A percentile compares a stretch with the other conserved stretches of the same genome.
These are phyloP conservation scores for Caenorhabditis remanei DNA, from an alignment of 1,140 invertebrate genomes.

Conservation along the genomic window DNA sequence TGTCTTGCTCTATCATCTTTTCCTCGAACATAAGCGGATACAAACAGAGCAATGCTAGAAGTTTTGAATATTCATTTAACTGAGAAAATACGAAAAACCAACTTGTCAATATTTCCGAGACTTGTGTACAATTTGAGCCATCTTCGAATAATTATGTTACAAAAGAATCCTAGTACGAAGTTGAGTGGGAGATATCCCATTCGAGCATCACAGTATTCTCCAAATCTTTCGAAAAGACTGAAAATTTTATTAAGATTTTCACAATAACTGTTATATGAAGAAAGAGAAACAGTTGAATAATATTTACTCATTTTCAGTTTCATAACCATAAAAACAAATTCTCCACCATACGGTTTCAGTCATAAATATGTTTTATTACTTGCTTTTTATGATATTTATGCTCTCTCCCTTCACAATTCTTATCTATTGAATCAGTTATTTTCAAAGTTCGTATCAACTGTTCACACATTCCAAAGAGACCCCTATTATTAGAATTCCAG, in stretches of 20 bases:
- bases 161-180: slow-evolving; percentile 79
- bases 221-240: slow-evolving; percentile 78
- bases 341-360: no score
- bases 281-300: no score
- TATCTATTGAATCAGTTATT: not conserved
- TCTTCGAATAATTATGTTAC: slow-evolving; percentile 78
- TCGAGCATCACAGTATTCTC: slow-evolving; percentile 78
- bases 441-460: slow-evolving; percentile 10
- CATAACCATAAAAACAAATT: no score
- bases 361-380: no score
- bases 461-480: not conserved
- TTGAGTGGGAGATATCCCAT: slow-evolving; percentile 78
- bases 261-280: no score
- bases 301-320: no score
- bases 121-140: slow-evolving; percentile 79
- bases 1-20: slow-evolving; percentile 87
- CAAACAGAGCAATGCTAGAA: slow-evolving; percentile 82
- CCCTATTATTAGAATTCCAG: not conserved
- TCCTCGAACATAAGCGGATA: slow-evolving; percentile 81
- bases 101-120: slow-evolving; percentile 73
- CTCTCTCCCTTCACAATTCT: not conserved
- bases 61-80: not conserved
- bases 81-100: not conserved
- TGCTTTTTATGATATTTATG: not conserved
- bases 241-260: slow-evolving; percentile 29